Evolutionary conservation across 2,888 invertebrate genomes (phyloP).

Genomic region (Syrista parreyssii): DNA sequence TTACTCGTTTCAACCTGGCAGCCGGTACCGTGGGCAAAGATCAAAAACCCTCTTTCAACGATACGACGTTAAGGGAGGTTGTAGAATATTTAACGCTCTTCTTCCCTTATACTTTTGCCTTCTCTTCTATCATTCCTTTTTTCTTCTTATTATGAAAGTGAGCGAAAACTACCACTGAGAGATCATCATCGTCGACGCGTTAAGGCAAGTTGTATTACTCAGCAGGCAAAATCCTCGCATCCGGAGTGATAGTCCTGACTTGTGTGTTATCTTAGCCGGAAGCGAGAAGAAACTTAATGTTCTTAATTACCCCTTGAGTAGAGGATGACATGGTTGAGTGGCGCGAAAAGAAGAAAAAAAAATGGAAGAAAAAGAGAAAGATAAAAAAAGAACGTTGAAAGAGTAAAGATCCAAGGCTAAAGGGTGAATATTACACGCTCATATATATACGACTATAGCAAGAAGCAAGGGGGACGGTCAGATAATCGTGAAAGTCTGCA

Average conservation of each 20-base stretch:
- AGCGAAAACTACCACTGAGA: background rate
- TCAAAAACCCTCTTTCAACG: background rate
- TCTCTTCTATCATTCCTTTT: background rate
- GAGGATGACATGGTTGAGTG: conserved; percentile 22
- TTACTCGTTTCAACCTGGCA: background rate
- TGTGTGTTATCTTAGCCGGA: background rate
- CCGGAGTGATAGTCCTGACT: background rate
- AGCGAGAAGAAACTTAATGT: conserved; percentile 32
- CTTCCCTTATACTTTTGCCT: background rate
- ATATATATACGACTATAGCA: background rate
- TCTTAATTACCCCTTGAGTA: conserved; percentile 33
- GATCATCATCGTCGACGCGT: background rate
- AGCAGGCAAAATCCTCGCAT: background rate
- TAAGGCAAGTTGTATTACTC: background rate
- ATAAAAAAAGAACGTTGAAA: conserved; percentile 27
- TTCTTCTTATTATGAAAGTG: background rate
- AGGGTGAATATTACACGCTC: background rate
- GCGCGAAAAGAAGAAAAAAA: conserved; percentile 7
- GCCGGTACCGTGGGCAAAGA: background rate
- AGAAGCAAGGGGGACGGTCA: conserved; percentile 14
- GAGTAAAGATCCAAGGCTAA: conserved; percentile 15
- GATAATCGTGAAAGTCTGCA: conserved; percentile 16
- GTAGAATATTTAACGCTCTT: background rate
- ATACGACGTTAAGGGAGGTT: background rate
- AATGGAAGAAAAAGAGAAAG: conserved; percentile 10